phyloP scores from a whole-genome alignment of 2,113 vertebrate genomes.

The Grus americana region DNA sequence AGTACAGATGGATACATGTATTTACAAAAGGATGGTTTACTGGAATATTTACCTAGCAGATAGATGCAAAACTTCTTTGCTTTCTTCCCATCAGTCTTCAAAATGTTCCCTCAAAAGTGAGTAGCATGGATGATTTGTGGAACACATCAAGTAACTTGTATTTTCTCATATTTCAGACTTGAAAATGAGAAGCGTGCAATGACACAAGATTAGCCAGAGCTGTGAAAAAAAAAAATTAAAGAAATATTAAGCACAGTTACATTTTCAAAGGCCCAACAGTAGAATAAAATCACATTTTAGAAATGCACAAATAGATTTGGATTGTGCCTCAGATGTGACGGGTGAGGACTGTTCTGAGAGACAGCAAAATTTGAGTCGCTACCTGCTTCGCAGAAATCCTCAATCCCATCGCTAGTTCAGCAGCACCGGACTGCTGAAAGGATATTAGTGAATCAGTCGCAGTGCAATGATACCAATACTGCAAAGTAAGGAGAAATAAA shows the following conservation, averaged over 20 bases:
- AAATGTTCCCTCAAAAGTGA: neutral
- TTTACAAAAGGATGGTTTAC: slow-evolving; percentile 1
- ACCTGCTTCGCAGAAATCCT: neutral
- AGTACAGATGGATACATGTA: slow-evolving; percentile 53
- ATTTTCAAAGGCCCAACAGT: neutral
- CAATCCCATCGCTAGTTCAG: neutral
- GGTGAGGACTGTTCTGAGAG: neutral
- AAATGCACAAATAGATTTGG: neutral
- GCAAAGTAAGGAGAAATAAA: neutral
- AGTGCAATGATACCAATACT: neutral
- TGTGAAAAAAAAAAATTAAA: neutral
- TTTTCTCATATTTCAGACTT: slow-evolving; percentile 16
- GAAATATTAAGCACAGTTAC: neutral
- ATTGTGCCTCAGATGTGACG: neutral
- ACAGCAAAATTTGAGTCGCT: neutral
- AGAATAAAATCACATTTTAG: neutral
- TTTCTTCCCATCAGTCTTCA: neutral
- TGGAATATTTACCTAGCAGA: neutral
- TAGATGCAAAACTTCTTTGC: neutral
- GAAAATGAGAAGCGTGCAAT: neutral
- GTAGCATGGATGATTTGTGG: neutral
- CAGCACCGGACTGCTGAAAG: neutral
- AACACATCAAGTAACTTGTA: neutral
- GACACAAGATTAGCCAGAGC: slow-evolving; percentile 4
- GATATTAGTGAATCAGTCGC: neutral